These are phyloP conservation scores for Orchesella cincta DNA, from an alignment of 1,140 invertebrate genomes.

Conservation along the genomic window DNA sequence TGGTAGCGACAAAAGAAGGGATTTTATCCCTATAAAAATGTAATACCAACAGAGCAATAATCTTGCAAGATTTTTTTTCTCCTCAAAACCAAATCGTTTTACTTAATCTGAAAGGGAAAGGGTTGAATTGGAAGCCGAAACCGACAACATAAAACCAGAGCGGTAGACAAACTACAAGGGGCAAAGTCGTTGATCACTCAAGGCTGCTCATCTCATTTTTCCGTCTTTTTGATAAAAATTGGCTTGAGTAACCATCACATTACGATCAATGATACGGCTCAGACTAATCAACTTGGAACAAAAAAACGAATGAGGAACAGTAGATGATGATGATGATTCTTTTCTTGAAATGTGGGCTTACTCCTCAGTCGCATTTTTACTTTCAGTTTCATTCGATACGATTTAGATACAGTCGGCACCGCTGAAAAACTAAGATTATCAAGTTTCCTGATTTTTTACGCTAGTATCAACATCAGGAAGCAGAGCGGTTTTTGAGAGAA, in stretches of 20 bases:
- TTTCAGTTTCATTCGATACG: slow-evolving; percentile 22
- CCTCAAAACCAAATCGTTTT: too few relatives aligned
- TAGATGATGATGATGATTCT: background rate
- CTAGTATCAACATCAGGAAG: slow-evolving; percentile 7
- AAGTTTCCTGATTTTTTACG: slow-evolving; percentile 8
- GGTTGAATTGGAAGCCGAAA: background rate
- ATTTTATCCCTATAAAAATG: too few relatives aligned
- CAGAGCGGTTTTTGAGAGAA: background rate
- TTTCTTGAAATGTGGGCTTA: too few relatives aligned
- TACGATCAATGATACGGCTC: slow-evolving; percentile 18
- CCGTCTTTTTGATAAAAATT: slow-evolving; percentile 9
- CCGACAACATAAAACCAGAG: background rate
- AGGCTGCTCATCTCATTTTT: background rate
- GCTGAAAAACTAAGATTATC: background rate
- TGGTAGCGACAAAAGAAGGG: slow-evolving; percentile 25
- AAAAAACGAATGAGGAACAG: background rate
- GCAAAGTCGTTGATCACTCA: slow-evolving; percentile 8
- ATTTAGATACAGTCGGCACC: background rate
- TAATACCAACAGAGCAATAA: background rate
- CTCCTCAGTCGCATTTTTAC: background rate
- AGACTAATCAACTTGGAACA: too few relatives aligned
- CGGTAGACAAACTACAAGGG: background rate
- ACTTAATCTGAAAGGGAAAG: slow-evolving; percentile 4
- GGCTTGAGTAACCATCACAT: slow-evolving; percentile 16
- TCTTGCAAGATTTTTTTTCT: slow-evolving; percentile 2